Evolutionary conservation across 2,113 vertebrate species (phyloP), one percentile per base, ranked within the genome.

Genomic region (Malurus elegans): DNA sequence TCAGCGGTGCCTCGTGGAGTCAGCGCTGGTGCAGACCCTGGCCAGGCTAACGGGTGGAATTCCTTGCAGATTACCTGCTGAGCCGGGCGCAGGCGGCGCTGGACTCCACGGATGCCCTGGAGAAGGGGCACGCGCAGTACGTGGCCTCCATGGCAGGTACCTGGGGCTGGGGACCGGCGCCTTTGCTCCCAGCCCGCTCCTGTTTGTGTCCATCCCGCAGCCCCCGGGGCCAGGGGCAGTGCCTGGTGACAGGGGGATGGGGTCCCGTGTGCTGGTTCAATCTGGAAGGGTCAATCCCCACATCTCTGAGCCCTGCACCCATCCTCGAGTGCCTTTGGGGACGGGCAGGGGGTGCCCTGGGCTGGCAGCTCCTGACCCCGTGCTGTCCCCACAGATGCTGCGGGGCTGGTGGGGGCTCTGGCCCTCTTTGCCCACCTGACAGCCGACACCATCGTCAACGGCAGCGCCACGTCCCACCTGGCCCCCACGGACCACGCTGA

Each of bases 401-500:
- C 98, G 0, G 93, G 95, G 28, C 97, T 99, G 91, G 98, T 99
- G 92, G 98, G 98, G 21, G 98, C 99, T 32, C 96, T 99, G 96
- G 98, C 99, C 51, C 98, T 98, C 76, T 99, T 99, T 31, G 98
- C 99, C 6, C 99, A 99, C 95, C 97, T 99, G 92, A 86, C 97
- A 0, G 98, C 99, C 0, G 99, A 99, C 93, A 98, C 99, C 69
- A 99, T 99, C 5, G 62, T 98, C 56, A 99, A 99, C 0, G 99
- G 99, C 87, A 98, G 99, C 0, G 99, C 99, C 69, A 99, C 99
- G 0, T 98, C 99, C 25, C 99, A 99, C 97, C 98, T 98, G 98
- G 99, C 99, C 3, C 99, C 99, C 84, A 98, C 98, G 0, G 98
- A 99, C 97, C 98, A 98, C 0, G 99, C 99, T 1, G 99, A 99